Conservation (phyloP, 2,888 invertebrate genomes). For the Dryocosmus kuriphilus region DNA sequence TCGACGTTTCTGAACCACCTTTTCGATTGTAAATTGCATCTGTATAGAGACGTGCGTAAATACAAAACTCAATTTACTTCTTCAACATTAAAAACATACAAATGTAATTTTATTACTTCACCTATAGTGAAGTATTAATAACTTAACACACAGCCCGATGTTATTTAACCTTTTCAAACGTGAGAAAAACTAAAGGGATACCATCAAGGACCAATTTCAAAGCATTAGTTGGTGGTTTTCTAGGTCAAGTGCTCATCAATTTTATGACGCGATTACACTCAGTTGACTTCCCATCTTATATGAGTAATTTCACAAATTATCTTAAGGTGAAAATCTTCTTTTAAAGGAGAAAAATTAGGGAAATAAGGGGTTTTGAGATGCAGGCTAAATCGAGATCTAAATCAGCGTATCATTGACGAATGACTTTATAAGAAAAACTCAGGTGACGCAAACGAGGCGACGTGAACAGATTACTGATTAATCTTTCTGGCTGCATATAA, state of each 20-base stretch:
- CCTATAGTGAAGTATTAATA: neutral
- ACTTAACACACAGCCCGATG: neutral
- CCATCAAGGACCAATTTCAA: neutral
- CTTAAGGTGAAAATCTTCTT: neutral
- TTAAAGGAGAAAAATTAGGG: neutral
- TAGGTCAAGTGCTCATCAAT: neutral
- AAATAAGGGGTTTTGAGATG: neutral
- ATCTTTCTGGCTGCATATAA: constrained; percentile 61
- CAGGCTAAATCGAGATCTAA: neutral
- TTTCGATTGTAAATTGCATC: neutral
- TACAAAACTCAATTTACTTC: constrained; percentile 1
- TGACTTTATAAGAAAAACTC: constrained; percentile 48
- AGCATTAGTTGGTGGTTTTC: neutral
- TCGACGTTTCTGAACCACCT: constrained; percentile 18
- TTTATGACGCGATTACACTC: no score
- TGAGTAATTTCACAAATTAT: neutral
- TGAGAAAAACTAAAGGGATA: neutral
- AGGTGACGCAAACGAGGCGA: constrained; percentile 48
- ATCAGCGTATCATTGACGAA: constrained; percentile 9
- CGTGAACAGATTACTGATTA: constrained; percentile 58
- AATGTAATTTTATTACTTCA: neutral
- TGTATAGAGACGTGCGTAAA: neutral
- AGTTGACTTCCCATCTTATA: neutral
- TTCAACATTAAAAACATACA: neutral
- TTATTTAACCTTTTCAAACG: neutral